Evolutionary conservation across 2,113 vertebrate species (phyloP), one percentile per base, ranked within the genome.

Genomic region (Saccopteryx bilineata): DNA sequence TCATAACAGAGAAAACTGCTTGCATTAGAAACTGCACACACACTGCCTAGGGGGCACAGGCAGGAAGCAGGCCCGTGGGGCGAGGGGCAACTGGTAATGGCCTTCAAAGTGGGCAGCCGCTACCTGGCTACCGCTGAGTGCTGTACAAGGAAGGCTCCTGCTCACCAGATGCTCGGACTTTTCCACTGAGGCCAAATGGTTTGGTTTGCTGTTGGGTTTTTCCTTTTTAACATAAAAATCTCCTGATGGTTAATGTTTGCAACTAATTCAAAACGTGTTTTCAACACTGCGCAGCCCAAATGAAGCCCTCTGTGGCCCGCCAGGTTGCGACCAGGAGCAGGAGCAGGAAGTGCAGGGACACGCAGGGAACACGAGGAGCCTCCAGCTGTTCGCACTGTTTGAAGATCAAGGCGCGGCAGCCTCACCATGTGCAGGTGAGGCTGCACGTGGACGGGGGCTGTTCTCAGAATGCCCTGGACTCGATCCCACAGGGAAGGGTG

Each of bases 331-430:
- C 19, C 68, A 0, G 4, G 24, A 19, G 17, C 26, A 50, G 5
- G 26, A 90, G 75, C 33, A 10, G 31, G n/a, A 39, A 54, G 54
- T 15, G 63, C 56, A 76, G 76, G 7, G 18, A 31, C 15, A 39
- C 17, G 56, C 52, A 2, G 23, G 2, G 8, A 48, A 56, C 6
- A 1, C 23, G 1, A 0, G 65, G n/a, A 72, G 60, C 39, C 1
- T 5, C 0, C 14, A 23, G 26, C 52, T 72, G 18, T 3, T 52
- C 24, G 8, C 15, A 10, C 19, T 13, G 54, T 26, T 75, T 33
- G 31, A 54, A 23, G 33, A 58, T 26, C 24, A 79, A 89, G 66
- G n/a, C 26, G 7, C 3, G 7, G 28, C 1, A 7, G n/a, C n/a
- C n/a, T n/a, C n/a, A n/a, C n/a, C n/a, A n/a, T n/a, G n/a, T n/a